Evolutionary conservation across 2,113 vertebrate species (phyloP), one percentile per base, ranked within the genome.

Genomic region (Tychaedon coryphoeus): DNA sequence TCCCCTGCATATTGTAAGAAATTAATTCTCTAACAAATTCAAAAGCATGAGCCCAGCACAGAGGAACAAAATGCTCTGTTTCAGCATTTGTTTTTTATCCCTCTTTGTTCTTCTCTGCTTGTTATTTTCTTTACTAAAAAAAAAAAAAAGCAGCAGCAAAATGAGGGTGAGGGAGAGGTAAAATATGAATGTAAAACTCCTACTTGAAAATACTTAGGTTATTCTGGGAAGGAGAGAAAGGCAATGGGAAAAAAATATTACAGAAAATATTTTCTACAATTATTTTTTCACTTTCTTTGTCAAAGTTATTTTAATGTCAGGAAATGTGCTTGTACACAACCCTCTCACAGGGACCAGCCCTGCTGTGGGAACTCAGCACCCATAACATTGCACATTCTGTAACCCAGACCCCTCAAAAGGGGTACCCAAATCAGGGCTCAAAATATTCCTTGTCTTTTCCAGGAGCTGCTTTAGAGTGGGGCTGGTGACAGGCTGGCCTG

Each of bases 1-100:
- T 19, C 58, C 75, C 50, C 83, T 77, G 25, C 8, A 50, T 26
- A 29, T 36, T 0, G 1, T 31, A 77, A 45, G 23, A 86, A 61
- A 84, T 45, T 17, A 61, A 43, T 58, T 82, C 70, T 29, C 51
- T 66, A 25, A 80, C 9, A 73, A 77, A 70, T 54, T 88, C 43
- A 48, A 7, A 58, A 22, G 19, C 0, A 0, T 67, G 5, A 82
- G 7, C 2, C 22, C 45, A 70, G 14, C 72, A 70, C n/a, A 83
- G 67, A 36, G 25, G 25, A 83, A 50, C 8, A 71, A 75, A 84
- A 29, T 19, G 34, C 8, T 84, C 12, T 8, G 17, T 66, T 85
- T 48, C 45, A 70, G 17, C 25, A 45, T 36, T 75, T 81, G 17
- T 40, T 78, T 70, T 82, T 86, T 43, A 38, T 24, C 8, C 23